phyloP scores from a whole-genome alignment of 2,888 invertebrate species.

The Minunthozetes semirufus region DNA sequence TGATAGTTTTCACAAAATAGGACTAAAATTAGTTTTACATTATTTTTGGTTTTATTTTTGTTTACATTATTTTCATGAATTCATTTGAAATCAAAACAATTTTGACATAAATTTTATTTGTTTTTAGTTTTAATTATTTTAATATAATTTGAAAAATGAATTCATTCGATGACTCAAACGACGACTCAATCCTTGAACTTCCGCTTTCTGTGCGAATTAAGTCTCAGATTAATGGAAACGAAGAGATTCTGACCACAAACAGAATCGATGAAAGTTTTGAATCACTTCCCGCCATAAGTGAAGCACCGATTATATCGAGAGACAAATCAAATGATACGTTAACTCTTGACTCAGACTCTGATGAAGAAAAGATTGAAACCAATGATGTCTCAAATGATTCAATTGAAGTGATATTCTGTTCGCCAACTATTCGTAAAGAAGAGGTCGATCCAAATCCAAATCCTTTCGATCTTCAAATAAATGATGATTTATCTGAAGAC shows the following conservation, averaged over 20 bases:
- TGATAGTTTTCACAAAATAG: too few species aligned
- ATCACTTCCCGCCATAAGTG: too few species aligned
- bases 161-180: slow-evolving; percentile 4
- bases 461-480: too few species aligned
- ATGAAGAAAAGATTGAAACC: not conserved
- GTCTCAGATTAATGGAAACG: not conserved
- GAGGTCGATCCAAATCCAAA: not conserved
- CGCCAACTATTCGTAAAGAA: not conserved
- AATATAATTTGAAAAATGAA: not conserved
- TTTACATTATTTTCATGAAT: too few species aligned
- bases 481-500: not conserved
- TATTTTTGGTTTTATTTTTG: too few species aligned
- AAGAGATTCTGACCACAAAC: not conserved
- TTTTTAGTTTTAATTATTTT: not conserved
- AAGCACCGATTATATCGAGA: not conserved
- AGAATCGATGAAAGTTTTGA: too few species aligned
- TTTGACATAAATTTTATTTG: not conserved
- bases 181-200: not conserved
- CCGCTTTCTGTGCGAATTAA: slow-evolving; percentile 2
- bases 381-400: not conserved
- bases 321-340: not conserved
- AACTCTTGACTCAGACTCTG: not conserved
- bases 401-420: not conserved
- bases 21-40: too few species aligned
- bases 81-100: too few species aligned